phyloP scores from a whole-genome alignment of 2,797 vertebrate genomes.

The Momotus momota region DNA sequence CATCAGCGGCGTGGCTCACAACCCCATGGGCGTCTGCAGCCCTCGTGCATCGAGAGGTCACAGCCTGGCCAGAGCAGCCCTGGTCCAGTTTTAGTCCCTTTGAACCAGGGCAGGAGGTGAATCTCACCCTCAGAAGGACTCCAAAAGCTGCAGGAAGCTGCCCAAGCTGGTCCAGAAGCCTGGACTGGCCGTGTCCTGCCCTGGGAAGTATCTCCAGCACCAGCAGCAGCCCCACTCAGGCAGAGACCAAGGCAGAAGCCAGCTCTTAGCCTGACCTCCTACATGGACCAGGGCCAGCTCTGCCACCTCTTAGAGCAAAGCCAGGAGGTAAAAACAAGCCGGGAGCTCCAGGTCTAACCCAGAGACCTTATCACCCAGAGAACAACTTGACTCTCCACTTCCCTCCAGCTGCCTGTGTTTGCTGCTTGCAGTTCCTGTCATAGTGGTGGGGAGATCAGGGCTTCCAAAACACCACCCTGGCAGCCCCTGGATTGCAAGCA shows the following conservation, averaged over 20 bases:
- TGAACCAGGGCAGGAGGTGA: background rate
- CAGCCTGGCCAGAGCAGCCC: background rate
- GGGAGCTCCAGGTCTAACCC: background rate
- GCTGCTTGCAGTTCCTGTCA: background rate
- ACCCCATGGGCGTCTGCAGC: background rate
- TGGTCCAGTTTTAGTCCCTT: background rate
- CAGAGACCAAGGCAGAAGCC: background rate
- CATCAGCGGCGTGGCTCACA: accelerated
- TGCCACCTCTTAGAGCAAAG: background rate
- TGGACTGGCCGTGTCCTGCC: background rate
- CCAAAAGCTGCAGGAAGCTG: background rate
- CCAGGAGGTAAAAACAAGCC: background rate
- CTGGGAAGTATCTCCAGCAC: background rate
- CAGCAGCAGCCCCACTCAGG: background rate
- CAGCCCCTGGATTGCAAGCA: background rate
- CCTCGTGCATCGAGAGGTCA: background rate
- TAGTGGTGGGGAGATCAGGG: accelerated
- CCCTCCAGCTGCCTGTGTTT: background rate
- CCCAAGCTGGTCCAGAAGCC: background rate
- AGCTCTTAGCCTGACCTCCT: background rate
- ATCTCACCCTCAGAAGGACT: background rate
- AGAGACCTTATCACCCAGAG: background rate
- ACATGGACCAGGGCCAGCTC: background rate
- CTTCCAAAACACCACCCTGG: background rate
- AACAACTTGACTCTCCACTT: background rate